Base-by-base conservation (phyloP, 2,888 invertebrate genomes). In the Patella ulyssiponensis region DNA sequence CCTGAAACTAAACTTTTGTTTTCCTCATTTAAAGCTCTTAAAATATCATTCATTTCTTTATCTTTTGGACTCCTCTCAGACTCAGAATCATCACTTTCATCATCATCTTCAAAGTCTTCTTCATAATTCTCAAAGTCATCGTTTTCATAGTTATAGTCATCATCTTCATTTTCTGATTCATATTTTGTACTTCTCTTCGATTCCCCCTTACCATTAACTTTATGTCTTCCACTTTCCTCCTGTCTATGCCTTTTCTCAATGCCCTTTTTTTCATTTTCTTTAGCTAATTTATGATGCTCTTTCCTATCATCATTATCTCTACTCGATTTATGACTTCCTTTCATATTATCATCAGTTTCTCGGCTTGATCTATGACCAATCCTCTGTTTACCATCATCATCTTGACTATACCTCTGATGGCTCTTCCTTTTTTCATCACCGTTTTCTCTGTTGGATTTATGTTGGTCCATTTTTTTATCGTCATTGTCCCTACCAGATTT, bases 21-120 rank as follows among this genome's bases (percentile, higher is more conserved):
- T 78, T 91, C 91, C 69, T 86, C 88, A 82, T 90, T 88, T 78
- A 91, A 79, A 12, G 91, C 91, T 73, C 81, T 73, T 72, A 90
- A 78, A 15, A 91, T 85, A 23, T 88, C 90, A 81, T 88, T 86
- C 84, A 90, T 85, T 75, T 90, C 91, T 52, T 85, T 82, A 71
- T 64, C 64, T n/a, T 56, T 44, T 52, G 73, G 71, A 74, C 64
- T 76, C 71, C 77, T 78, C 75, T 79, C 83, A 69, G 80, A 79
- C 70, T 81, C 82, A 11, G 84, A 85, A 56, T 86, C 88, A 56
- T 88, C 84, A 44, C 44, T 44, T 12, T 64, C 64, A 64, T 64
- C 23, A 2, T 86, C 88, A 69, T 88, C 89, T 81, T 90, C 90
- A 88, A 90, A 90, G 77, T 90, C 90, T 78, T 90, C 90, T 51